Evolutionary conservation across 2,797 vertebrate species (phyloP).

Genomic region (Sebastes hubbsi): DNA sequence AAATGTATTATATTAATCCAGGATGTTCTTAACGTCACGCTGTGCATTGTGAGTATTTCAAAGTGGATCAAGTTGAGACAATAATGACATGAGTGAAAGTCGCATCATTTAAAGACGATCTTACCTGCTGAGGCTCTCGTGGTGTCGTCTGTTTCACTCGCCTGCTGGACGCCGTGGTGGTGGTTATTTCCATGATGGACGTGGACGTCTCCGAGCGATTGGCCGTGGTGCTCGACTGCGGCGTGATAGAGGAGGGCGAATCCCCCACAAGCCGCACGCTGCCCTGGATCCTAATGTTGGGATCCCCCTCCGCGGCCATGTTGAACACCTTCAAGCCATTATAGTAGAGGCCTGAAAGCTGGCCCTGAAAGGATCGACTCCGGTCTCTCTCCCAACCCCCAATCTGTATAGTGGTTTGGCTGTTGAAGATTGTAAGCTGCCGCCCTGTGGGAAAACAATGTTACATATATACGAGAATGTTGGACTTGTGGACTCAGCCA

Average conservation of each 20-base stretch:
- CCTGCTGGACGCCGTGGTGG: conserved; percentile 91
- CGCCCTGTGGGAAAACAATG: conserved; percentile 95
- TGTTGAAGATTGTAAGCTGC: conserved; percentile 99
- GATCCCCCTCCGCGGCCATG: conserved; percentile 97
- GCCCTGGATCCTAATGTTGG: conserved; percentile 95
- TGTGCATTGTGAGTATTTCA: conserved; percentile 16
- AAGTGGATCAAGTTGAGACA: conserved; percentile 7
- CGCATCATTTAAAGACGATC: conserved; percentile 33
- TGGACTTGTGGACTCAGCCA: conserved; percentile 84
- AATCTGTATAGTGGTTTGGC: conserved; percentile 99
- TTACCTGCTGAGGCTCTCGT: conserved; percentile 93
- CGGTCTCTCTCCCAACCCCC: conserved; percentile 96
- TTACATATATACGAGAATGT: conserved; percentile 95
- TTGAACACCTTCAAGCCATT: conserved; percentile 99
- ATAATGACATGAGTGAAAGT: not conserved
- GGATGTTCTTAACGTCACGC: conserved; percentile 14
- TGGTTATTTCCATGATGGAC: conserved; percentile 94
- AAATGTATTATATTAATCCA: conserved; percentile 20
- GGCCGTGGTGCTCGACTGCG: conserved; percentile 94
- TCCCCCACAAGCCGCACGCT: conserved; percentile 98
- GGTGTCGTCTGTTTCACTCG: conserved; percentile 91
- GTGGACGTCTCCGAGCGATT: conserved; percentile 97
- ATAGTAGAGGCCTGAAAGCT: conserved; percentile 99
- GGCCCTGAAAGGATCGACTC: conserved; percentile 96
- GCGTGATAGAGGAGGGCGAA: conserved; percentile 94